These are phyloP conservation scores for Trichogramma dendrolimi DNA, from an alignment of 2,888 invertebrate genomes.

Conservation along the genomic window DNA sequence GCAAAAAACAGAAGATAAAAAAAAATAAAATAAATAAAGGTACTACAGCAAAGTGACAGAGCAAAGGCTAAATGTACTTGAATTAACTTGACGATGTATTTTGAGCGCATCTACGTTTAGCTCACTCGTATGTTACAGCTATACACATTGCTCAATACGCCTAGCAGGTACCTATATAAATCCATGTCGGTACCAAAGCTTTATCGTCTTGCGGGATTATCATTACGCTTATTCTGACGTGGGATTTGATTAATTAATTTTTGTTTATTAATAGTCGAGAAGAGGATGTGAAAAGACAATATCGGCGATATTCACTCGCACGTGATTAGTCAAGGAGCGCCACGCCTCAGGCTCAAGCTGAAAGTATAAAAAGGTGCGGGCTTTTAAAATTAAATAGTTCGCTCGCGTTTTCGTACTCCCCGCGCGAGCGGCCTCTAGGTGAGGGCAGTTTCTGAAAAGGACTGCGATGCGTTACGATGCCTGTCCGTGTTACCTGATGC, in stretches of 20 bases:
- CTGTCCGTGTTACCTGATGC: slow-evolving; percentile 47
- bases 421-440: neutral
- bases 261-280: no score
- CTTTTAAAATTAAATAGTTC: no score
- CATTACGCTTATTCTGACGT: slow-evolving; percentile 1
- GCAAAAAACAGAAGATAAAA: neutral
- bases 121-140: slow-evolving; percentile 34
- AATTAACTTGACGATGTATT: slow-evolving; percentile 46
- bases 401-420: neutral
- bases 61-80: slow-evolving; percentile 43
- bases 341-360: neutral
- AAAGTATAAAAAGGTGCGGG: neutral
- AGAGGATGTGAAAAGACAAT: no score
- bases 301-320: neutral
- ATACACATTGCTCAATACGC: slow-evolving; percentile 19
- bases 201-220: neutral
- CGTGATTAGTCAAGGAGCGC: neutral
- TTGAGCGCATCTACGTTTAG: slow-evolving; percentile 46
- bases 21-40: neutral
- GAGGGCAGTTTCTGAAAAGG: neutral
- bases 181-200: slow-evolving; percentile 1
- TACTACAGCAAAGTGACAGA: slow-evolving; percentile 21
- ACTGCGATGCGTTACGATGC: slow-evolving; percentile 24
- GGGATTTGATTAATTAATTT: neutral
- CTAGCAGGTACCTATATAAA: slow-evolving; percentile 18